phyloP scores from a whole-genome alignment of 2,888 invertebrate species.

The Halocaridina rubra region DNA sequence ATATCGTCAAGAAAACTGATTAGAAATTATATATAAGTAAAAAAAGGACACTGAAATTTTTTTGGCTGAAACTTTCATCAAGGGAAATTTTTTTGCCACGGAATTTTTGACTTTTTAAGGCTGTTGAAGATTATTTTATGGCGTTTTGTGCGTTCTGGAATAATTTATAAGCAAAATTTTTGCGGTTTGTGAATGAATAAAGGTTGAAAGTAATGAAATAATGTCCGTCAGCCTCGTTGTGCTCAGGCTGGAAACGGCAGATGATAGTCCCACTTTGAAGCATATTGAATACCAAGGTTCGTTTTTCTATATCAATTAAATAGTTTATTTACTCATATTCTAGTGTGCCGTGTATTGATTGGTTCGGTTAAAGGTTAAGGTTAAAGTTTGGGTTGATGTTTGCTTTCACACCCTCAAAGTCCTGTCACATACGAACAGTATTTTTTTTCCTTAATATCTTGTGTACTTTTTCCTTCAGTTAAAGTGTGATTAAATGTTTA shows the following conservation, averaged over 20 bases:
- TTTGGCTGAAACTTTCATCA: not conserved
- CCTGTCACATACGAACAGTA: no score
- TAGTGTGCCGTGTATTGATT: no score
- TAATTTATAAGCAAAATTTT: not conserved
- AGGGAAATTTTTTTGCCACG: not conserved
- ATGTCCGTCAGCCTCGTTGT: conserved; percentile 63
- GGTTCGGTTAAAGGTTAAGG: no score
- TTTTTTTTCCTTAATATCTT: no score
- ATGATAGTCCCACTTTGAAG: conserved; percentile 45
- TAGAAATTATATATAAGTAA: no score
- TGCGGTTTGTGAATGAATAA: not conserved
- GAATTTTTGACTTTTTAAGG: not conserved
- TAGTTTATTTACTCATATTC: no score
- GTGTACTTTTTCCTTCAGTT: no score
- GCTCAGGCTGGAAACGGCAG: conserved; percentile 61
- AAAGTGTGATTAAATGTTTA: no score
- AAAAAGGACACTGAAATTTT: not conserved
- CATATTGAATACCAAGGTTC: conserved; percentile 61
- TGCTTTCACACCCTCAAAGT: no score
- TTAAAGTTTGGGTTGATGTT: no score
- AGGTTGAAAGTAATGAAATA: conserved; percentile 33
- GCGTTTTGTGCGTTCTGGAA: not conserved
- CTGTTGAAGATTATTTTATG: not conserved
- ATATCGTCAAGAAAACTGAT: no score
- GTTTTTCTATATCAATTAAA: no score